Evolutionary conservation across 2,888 invertebrate species (phyloP).

Genomic region (Caenorhabditis zanzibari): DNA sequence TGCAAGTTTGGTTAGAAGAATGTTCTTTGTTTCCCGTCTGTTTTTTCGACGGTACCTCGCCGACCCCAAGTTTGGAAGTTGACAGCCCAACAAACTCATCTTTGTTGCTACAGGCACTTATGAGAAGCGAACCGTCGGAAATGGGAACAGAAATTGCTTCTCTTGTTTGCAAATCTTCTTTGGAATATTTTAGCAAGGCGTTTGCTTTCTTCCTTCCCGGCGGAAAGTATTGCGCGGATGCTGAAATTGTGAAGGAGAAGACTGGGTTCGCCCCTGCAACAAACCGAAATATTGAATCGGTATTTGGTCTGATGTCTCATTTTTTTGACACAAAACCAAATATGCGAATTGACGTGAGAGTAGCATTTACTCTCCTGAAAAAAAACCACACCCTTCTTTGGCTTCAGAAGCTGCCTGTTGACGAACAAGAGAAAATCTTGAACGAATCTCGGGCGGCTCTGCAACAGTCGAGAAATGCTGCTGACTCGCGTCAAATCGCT

Average conservation of each 20-base stretch:
- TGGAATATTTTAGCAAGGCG: background rate
- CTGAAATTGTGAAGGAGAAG: background rate
- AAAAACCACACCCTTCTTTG: conserved; percentile 31
- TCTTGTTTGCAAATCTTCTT: background rate
- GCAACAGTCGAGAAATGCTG: no score
- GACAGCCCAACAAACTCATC: background rate
- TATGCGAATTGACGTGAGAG: conserved; percentile 27
- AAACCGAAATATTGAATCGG: conserved; percentile 10
- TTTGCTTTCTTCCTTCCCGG: conserved; percentile 26
- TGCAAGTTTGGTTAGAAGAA: conserved; percentile 13
- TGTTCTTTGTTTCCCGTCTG: background rate
- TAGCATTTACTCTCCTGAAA: background rate
- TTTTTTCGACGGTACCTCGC: conserved; percentile 15
- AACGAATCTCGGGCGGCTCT: no score
- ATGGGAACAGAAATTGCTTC: background rate
- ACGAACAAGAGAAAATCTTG: conserved; percentile 2
- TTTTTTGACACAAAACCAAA: conserved; percentile 19
- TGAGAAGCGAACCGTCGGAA: background rate
- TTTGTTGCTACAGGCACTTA: conserved; percentile 1
- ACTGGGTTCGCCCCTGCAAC: conserved; percentile 16
- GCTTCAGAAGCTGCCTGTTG: background rate
- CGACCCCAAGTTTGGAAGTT: background rate
- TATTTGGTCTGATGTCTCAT: conserved; percentile 23
- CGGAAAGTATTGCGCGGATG: conserved; percentile 4
- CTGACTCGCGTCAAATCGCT: no score